phyloP scores from a whole-genome alignment of 1,140 invertebrate genomes.

The Hydropsyche tenuis region DNA sequence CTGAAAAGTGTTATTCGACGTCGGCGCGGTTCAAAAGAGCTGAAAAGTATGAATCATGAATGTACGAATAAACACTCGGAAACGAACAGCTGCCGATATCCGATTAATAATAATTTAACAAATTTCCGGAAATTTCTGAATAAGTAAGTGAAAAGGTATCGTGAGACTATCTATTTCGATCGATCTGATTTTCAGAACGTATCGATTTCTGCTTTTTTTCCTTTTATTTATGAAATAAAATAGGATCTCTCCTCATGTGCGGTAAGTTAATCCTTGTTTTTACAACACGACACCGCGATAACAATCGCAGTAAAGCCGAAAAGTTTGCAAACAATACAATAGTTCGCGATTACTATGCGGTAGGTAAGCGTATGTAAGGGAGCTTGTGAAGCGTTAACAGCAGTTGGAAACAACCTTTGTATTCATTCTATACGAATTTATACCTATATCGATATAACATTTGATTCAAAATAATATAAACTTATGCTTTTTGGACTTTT shows the following conservation, averaged over 20 bases:
- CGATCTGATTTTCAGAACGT: too few species aligned
- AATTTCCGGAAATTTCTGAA: too few species aligned
- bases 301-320: slow-evolving; percentile 35
- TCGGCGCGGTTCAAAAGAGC: neutral
- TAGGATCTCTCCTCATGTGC: neutral
- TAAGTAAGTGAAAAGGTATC: neutral
- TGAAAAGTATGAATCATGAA: neutral
- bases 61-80: neutral
- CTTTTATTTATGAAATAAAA: neutral
- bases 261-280: slow-evolving; percentile 41
- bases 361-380: slow-evolving; percentile 30
- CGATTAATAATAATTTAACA: neutral
- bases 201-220: slow-evolving; percentile 14
- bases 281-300: slow-evolving; percentile 35
- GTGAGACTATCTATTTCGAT: too few species aligned
- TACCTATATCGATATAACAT: too few species aligned
- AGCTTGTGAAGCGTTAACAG: slow-evolving; percentile 15
- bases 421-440: too few species aligned
- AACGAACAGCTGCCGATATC: neutral
- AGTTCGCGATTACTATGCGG: slow-evolving; percentile 27
- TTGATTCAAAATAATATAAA: too few species aligned
- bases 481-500: too few species aligned
- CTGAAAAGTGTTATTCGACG: neutral
- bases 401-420: neutral
- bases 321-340: slow-evolving; percentile 38